Conservation (phyloP, 2,113 vertebrate species). For the Miniopterus natalensis region DNA sequence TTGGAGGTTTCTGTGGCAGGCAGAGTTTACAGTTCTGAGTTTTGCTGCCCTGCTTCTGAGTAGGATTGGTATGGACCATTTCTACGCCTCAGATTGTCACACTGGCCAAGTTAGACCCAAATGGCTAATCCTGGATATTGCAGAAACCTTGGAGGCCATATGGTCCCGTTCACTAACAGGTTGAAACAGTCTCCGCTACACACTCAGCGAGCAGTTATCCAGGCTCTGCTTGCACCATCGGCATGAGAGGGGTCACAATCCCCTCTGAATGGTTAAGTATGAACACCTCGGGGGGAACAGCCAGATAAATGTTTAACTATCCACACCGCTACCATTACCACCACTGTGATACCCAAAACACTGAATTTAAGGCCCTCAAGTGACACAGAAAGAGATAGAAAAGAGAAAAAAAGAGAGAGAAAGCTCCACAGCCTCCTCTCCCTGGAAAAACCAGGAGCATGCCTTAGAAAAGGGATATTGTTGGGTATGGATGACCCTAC, state of each 20-base stretch:
- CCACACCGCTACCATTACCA: not conserved
- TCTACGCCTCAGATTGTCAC: not conserved
- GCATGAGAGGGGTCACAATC: not conserved
- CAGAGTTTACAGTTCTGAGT: not conserved
- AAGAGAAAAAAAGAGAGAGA: not conserved
- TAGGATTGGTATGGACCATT: not conserved
- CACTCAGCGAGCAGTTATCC: not conserved
- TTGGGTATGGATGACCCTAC: not conserved
- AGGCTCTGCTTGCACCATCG: not conserved
- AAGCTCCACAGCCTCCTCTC: not conserved
- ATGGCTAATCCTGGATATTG: not conserved
- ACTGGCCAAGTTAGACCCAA: not conserved
- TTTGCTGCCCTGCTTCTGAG: not conserved
- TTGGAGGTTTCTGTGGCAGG: not conserved
- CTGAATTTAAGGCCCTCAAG: not conserved
- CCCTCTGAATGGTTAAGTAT: not conserved
- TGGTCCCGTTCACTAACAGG: not conserved
- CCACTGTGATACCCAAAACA: not conserved
- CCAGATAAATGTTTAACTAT: not conserved
- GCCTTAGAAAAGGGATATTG: not conserved
- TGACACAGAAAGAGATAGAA: not conserved
- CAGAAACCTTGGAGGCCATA: not conserved
- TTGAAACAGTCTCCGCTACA: not conserved
- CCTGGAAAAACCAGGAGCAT: not conserved
- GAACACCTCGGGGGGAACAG: not conserved